Evolutionary conservation across 2,888 invertebrate species (phyloP), one percentile per base, ranked within the genome.

Genomic region (Perizoma flavofasciatum): DNA sequence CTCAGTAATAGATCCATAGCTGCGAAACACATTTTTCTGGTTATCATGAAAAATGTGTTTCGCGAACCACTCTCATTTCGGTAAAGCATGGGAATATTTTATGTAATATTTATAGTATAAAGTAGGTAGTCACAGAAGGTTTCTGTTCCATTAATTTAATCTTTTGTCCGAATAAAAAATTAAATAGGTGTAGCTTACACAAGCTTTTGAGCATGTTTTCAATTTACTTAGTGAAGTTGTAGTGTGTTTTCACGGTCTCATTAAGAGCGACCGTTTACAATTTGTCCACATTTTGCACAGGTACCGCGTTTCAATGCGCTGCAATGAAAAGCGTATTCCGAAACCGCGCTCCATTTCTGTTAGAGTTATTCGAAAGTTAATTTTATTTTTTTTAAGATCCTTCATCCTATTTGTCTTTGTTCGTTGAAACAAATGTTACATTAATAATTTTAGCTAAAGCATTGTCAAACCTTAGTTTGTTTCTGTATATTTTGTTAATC

Each of bases 271-370:
- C 49, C 46, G 33, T 61, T 49, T 41, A 45, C 52, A 45, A 46
- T 46, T 53, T 49, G 41, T 52, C 7, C 35, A 35, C 10, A 39
- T 54, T 34, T 35, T 37, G 10, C 52, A 54, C 50, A 54, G 46
- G 50, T 37, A 50, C 40, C 46, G 35, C 39, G 10, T 53, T 55
- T 62, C 47, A 62, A 55, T 57, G 52, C 35, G 34, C 37, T 58
- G 32, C 39, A 55, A 49, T 63, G 52, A 59, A 61, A 62, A 62
- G 49, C 48, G 48, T 41, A 48, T 60, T 62, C 11, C 5, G 6
- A 62, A 62, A 62, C 51, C 11, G 10, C 46, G 41, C 39, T 47
- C 44, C 44, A 44, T 50, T 48, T 40, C n/a, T 35, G n/a, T 48
- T 60, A 5, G 35, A 49, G 37, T 56, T 41, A 49, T 50, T n/a